A percentile compares a stretch with the other conserved stretches of the same genome.
Conservation (phyloP, 2,888 invertebrate species). For the Tenthredo amoena region DNA sequence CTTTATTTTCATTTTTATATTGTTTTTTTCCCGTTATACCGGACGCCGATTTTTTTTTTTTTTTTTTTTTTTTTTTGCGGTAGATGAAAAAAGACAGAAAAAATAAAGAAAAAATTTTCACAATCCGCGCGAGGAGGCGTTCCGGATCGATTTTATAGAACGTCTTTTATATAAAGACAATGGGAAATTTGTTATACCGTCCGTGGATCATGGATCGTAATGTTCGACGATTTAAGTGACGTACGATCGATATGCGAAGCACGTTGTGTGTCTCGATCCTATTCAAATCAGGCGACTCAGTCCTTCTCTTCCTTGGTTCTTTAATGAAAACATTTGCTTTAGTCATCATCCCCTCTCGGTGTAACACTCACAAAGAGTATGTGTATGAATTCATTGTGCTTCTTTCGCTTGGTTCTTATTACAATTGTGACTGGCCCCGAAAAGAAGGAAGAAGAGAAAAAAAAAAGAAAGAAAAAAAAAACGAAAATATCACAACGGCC, state of each 20-base stretch:
- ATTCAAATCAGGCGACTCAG: slow-evolving; percentile 14
- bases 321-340: slow-evolving; percentile 23
- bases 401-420: neutral
- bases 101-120: neutral
- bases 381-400: neutral
- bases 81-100: neutral
- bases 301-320: neutral
- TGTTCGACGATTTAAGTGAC: slow-evolving; percentile 9
- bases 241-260: neutral
- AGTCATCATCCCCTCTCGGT: neutral
- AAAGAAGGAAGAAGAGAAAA: no score
- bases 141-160: neutral
- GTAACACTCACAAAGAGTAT: neutral
- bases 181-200: slow-evolving; percentile 2
- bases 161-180: neutral
- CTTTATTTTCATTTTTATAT: no score
- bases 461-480: neutral
- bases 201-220: no score
- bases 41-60: no score
- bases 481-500: neutral
- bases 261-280: slow-evolving; percentile 17
- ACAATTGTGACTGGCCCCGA: neutral
- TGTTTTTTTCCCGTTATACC: no score
- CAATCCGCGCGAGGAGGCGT: no score
- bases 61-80: neutral